These are phyloP conservation scores for Lithophane semibrunnea DNA, from an alignment of 2,888 invertebrate genomes.

Conservation along the genomic window DNA sequence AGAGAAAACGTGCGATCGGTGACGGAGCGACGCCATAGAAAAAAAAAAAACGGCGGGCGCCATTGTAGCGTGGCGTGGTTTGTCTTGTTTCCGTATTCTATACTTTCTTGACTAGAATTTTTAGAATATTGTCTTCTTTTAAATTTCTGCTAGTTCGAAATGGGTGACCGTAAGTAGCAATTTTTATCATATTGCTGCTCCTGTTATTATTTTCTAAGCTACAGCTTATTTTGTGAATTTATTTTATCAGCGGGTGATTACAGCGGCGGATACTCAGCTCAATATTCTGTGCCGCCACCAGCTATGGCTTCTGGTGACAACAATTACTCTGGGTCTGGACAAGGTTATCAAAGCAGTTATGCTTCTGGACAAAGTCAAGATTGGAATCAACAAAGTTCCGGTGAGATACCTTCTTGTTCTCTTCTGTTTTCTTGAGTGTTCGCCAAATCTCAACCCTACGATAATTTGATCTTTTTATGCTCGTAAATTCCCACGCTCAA, in stretches of 20 bases:
- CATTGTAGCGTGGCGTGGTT: constrained; percentile 66
- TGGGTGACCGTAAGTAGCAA: constrained; percentile 66
- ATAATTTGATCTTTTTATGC: neutral
- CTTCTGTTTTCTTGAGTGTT: neutral
- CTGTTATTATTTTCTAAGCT: neutral
- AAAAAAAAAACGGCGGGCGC: constrained; percentile 8
- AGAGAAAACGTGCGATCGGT: neutral
- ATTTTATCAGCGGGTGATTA: constrained; percentile 79
- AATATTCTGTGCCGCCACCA: constrained; percentile 88
- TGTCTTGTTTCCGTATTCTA: neutral
- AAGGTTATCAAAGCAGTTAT: constrained; percentile 82
- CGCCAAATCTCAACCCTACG: neutral
- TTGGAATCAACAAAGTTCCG: constrained; percentile 82
- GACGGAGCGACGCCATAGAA: neutral
- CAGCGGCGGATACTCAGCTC: constrained; percentile 83
- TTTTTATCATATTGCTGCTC: neutral
- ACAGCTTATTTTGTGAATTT: neutral
- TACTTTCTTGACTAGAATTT: neutral
- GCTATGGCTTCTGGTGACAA: constrained; percentile 83
- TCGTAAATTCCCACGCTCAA: neutral
- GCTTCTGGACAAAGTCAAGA: constrained; percentile 78
- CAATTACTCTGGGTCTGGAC: constrained; percentile 78
- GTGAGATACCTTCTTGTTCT: constrained; percentile 64
- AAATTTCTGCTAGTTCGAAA: constrained; percentile 16
- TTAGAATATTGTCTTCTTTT: neutral